Percentiles rank a stretch among this genome's conserved stretches.
Conservation (phyloP, 2,113 vertebrate species). For the Eurystomus gularis region DNA sequence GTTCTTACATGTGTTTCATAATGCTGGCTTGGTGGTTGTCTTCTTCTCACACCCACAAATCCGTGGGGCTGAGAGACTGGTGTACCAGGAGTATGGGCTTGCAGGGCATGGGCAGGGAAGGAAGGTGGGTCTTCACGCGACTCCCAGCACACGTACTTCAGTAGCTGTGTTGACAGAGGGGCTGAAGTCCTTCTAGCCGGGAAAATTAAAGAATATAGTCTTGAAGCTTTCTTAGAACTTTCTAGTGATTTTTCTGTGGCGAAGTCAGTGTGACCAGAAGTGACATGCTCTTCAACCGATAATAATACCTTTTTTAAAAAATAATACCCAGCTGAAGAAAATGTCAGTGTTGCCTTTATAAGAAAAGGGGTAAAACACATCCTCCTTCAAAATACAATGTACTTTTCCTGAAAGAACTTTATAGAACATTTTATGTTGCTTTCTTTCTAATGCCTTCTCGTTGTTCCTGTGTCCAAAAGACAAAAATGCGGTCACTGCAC, state of each 20-base stretch:
- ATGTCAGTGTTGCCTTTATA: background rate
- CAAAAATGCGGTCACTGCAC: background rate
- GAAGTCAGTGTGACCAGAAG: background rate
- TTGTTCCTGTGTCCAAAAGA: background rate
- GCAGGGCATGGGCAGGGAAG: background rate
- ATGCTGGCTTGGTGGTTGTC: background rate
- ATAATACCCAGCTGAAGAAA: background rate
- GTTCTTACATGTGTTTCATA: accelerated
- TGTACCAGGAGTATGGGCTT: accelerated
- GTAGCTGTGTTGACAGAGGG: background rate
- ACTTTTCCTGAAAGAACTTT: background rate
- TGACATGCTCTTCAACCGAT: background rate
- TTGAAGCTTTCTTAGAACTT: background rate
- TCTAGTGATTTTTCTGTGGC: background rate
- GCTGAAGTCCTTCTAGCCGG: background rate
- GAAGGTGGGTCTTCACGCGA: background rate
- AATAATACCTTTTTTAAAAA: background rate
- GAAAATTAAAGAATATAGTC: background rate
- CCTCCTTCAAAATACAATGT: background rate
- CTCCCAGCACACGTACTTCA: accelerated
- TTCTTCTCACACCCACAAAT: background rate
- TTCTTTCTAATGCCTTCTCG: background rate
- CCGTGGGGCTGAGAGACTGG: background rate
- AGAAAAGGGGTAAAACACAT: background rate
- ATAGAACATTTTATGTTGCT: background rate